Base-by-base conservation (phyloP, 2,113 vertebrate genomes). In the Girardinichthys multiradiatus region DNA sequence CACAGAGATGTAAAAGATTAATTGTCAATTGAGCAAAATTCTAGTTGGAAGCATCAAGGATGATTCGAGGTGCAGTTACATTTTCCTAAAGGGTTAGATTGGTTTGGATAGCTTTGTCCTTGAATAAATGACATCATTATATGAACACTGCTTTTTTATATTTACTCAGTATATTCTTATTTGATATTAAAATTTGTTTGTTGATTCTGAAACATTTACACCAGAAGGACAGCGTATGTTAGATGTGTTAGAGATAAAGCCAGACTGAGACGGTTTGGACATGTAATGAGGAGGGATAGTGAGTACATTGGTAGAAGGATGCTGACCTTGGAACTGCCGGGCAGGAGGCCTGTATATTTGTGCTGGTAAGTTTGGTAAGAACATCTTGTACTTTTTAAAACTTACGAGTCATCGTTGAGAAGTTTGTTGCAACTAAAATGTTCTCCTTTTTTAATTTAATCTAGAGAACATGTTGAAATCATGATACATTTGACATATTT, bases 361-460 rank as follows among this genome's bases (percentile, higher is more conserved):
- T 1, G 21, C 48, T 54, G 26, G 12, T n/a, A 30, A 24, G 17
- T 29, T 60, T n/a, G 54, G n/a, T n/a, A n/a, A n/a, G n/a, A n/a
- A n/a, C n/a, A n/a, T n/a, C n/a, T n/a, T 37, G n/a, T 17, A 28
- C 21, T 11, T 28, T 11, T 11, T 69, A 14, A n/a, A 27, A 10
- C 4, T 37, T n/a, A 35, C 39, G 7, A 42, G 3, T 65, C 57
- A 48, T 37, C 54, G 30, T 35, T 72, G 13, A 31, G 6, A 14
- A 11, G 28, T 12, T 12, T 28, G 60, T 64, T 30, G 39, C 31
- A 71, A 37, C 60, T 33, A n/a, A 42, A 54, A 9, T 4, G 37
- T 77, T 66, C 39, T 35, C 7, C 1, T 66, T 72, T 78, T 39
- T 26, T 15, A 28, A 42, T 76, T 61, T 70, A 19, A 11, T 45